Evolutionary conservation across 2,113 vertebrate genomes (phyloP).

Genomic region (Eptesicus fuscus): DNA sequence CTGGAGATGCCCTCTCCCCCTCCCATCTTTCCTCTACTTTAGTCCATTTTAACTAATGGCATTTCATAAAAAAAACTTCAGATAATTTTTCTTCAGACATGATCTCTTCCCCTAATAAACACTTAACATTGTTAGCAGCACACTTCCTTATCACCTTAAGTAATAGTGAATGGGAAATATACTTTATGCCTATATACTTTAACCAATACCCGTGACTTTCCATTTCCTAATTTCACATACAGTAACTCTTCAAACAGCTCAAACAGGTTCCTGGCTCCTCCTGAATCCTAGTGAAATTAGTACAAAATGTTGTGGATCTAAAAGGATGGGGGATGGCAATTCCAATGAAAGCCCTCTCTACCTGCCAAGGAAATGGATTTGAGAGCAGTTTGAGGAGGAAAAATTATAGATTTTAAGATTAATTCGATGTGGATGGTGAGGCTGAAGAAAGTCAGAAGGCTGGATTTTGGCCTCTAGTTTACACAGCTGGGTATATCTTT

Average conservation of each 20-base stretch:
- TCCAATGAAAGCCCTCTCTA: not conserved
- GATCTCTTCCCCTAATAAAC: not conserved
- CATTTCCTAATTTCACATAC: not conserved
- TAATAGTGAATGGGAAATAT: not conserved
- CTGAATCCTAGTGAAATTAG: not conserved
- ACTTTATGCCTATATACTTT: not conserved
- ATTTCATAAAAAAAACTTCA: not conserved
- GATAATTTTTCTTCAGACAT: not conserved
- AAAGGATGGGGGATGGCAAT: not conserved
- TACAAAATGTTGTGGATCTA: not conserved
- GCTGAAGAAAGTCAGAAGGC: not conserved
- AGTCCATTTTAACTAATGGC: not conserved
- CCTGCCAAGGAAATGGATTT: not conserved
- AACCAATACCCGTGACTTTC: not conserved
- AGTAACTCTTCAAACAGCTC: not conserved
- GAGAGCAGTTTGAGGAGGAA: not conserved
- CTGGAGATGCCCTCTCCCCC: not conserved
- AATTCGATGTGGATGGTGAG: not conserved
- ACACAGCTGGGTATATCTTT: not conserved
- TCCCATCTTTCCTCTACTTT: not conserved
- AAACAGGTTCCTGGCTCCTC: not conserved
- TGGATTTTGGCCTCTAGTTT: not conserved
- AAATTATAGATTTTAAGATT: not conserved
- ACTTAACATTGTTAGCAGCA: too few relatives aligned
- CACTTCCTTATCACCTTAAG: not conserved